Evolutionary conservation across 2,797 vertebrate genomes (phyloP).

Genomic region (Rhabdomys pumilio): DNA sequence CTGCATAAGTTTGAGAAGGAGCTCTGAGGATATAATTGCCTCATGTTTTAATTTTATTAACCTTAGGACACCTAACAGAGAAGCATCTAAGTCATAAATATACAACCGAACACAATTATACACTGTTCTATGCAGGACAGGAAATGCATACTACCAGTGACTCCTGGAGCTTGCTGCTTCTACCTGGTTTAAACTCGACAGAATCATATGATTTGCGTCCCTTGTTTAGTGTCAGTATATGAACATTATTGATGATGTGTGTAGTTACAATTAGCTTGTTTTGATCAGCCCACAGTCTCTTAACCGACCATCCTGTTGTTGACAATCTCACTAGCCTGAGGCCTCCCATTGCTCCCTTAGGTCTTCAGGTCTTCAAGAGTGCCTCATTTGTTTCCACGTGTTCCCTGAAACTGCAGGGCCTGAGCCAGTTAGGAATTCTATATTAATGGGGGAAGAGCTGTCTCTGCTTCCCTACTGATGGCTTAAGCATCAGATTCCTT

Average conservation of each 20-base stretch:
- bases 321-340: not conserved
- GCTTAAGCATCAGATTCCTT: not conserved
- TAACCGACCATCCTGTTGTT: not conserved
- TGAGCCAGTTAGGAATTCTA: not conserved
- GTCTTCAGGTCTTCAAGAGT: not conserved
- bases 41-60: slow-evolving; percentile 17
- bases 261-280: not conserved
- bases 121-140: not conserved
- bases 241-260: not conserved
- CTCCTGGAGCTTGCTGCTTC: not conserved
- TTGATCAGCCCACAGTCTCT: not conserved
- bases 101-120: not conserved
- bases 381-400: not conserved
- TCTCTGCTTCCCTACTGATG: not conserved
- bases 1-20: not conserved
- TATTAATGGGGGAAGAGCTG: not conserved
- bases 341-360: not conserved
- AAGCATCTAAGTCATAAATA: not conserved
- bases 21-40: not conserved
- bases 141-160: not conserved
- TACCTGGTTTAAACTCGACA: not conserved
- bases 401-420: not conserved
- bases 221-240: not conserved
- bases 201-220: not conserved
- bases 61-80: not conserved